Evolutionary conservation across 2,113 vertebrate species (phyloP), one percentile per base, ranked within the genome.

Genomic region (Grus americana): DNA sequence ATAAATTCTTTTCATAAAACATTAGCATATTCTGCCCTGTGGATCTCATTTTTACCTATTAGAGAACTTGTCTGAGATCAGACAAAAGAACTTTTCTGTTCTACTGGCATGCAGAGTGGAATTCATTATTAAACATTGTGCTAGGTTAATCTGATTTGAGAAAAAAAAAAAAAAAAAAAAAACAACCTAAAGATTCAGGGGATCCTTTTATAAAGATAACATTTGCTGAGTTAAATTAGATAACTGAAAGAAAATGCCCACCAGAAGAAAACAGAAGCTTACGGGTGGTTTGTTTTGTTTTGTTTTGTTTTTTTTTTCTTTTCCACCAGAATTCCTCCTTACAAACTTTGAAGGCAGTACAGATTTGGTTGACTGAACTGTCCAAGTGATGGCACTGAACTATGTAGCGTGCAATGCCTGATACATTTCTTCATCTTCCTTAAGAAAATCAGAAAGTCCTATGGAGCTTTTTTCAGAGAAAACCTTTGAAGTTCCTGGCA

Each of bases 21-120:
- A 95, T 97, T 97, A 94, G 44, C 73, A 87, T 93, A 95, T 71
- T 88, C 58, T 93, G 90, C 79, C 90, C 91, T 12, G 34, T 86
- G 92, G 89, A 87, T 93, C 95, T 97, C 92, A 97, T 97, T 97
- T 95, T 95, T 93, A 96, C 92, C 93, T 93, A 97, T 96, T 97
- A 97, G 65, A 83, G 68, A 94, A 94, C 54, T 94, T 96, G 76
- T 87, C 91, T 92, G 59, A 79, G 89, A 96, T 91, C 93, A 97
- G 76, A 97, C 91, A 94, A 94, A 97, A 95, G 85, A 95, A 89
- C 71, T 71, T 90, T 75, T 87, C 54, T 81, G 57, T 90, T 94
- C 82, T 86, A 42, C 44, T 76, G 62, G 34, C 79, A 50, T 70
- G 85, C 92, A 89, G 92, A 94, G 92, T 85, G 47, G 79, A 95